These are phyloP conservation scores for Zaprionus vittiger DNA, from an alignment of 1,140 invertebrate genomes.

Conservation along the genomic window DNA sequence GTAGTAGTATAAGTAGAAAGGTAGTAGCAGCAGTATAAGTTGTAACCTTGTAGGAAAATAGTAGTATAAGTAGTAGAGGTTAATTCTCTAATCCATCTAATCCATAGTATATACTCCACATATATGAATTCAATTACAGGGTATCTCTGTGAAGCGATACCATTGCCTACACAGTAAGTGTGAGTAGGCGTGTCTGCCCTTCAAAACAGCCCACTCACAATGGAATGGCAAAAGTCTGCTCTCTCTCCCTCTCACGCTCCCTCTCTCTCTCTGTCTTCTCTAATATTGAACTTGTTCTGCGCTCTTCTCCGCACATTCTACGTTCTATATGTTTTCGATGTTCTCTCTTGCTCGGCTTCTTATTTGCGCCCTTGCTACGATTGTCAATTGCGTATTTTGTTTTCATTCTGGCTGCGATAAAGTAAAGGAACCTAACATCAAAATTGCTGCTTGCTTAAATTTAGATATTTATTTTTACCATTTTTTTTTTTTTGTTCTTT, in stretches of 20 bases:
- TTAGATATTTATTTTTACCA: slow-evolving; percentile 51
- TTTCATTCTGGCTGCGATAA: slow-evolving; percentile 33
- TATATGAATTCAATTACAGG: slow-evolving; percentile 3
- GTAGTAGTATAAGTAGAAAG: no score
- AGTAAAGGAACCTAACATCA: slow-evolving; percentile 12
- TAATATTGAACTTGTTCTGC: not conserved
- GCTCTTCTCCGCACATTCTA: slow-evolving; percentile 2
- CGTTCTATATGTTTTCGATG: not conserved
- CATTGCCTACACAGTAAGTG: not conserved
- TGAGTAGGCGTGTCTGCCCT: slow-evolving; percentile 23
- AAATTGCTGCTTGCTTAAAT: slow-evolving; percentile 33
- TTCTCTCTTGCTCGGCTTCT: not conserved
- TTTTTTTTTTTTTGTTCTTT: not conserved
- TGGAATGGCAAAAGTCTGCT: not conserved
- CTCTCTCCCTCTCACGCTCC: not conserved
- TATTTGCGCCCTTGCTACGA: not conserved
- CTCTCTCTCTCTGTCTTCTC: not conserved
- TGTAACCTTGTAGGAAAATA: no score
- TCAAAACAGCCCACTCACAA: slow-evolving; percentile 6
- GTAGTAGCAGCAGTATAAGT: no score
- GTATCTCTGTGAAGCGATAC: not conserved
- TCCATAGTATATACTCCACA: no score
- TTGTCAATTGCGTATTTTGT: slow-evolving; percentile 65
- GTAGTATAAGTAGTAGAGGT: no score
- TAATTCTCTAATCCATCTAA: no score